Conservation (phyloP, 92 coral and sea anemone genomes). For the Epizoanthus illoricatus region DNA sequence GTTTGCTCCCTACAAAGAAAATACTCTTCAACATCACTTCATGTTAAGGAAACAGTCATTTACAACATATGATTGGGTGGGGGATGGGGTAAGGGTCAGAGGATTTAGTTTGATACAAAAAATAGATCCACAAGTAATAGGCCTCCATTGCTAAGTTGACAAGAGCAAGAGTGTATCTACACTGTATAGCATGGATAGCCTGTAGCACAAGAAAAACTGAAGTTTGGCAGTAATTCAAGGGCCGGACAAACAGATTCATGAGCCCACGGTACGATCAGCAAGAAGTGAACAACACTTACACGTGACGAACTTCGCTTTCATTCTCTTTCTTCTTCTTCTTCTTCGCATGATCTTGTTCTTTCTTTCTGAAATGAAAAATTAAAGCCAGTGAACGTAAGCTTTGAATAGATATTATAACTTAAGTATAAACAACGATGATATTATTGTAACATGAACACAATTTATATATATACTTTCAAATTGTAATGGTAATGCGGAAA, state of each 20-base stretch:
- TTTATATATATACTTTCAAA: no score
- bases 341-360: slow-evolving; percentile 61
- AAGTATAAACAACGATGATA: not conserved
- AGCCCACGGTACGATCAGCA: not conserved
- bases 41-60: not conserved
- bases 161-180: no score
- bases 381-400: not conserved
- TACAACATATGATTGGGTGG: not conserved
- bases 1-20: slow-evolving; percentile 72
- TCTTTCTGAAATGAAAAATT: slow-evolving; percentile 43
- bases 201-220: no score
- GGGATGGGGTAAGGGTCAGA: no score
- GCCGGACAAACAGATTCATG: not conserved
- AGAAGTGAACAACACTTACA: slow-evolving; percentile 54
- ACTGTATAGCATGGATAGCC: no score
- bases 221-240: not conserved
- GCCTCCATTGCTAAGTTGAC: no score
- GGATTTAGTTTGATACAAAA: no score
- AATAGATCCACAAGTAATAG: no score
- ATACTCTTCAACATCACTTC: not conserved
- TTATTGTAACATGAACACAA: no score
- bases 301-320: slow-evolving; percentile 62
- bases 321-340: slow-evolving; percentile 68
- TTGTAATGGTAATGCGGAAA: no score
- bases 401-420: not conserved